Evolutionary conservation across 2,113 vertebrate species (phyloP).

Genomic region (Meles meles): DNA sequence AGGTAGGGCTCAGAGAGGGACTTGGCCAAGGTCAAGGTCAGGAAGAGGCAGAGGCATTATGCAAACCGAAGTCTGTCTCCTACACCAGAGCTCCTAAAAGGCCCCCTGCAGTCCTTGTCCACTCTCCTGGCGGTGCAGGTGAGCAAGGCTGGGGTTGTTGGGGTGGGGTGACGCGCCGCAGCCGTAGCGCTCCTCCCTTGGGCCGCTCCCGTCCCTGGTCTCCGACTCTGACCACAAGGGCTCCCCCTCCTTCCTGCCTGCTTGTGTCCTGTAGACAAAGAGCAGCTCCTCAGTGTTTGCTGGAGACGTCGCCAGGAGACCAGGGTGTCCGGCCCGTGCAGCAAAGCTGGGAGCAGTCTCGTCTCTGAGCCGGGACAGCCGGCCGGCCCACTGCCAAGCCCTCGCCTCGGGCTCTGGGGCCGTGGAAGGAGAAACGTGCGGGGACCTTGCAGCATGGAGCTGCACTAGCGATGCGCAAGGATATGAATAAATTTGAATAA

Average conservation of each 20-base stretch:
- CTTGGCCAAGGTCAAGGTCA: not conserved
- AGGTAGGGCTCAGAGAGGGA: not conserved
- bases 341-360: not conserved
- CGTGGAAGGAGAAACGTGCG: conserved; percentile 40
- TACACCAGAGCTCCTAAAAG: not conserved
- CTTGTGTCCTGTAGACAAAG: not conserved
- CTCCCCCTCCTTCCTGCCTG: not conserved
- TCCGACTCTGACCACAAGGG: not conserved
- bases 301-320: not conserved
- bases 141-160: not conserved
- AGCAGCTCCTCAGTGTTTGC: not conserved
- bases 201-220: not conserved
- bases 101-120: not conserved
- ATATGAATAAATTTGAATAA: conserved; percentile 77
- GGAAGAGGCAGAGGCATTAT: not conserved
- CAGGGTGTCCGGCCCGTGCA: not conserved
- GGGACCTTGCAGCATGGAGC: conserved; percentile 42
- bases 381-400: not conserved
- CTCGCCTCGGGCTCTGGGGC: conserved; percentile 41
- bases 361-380: not conserved
- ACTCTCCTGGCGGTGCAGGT: not conserved
- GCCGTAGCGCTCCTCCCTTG: not conserved
- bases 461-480: conserved; percentile 41
- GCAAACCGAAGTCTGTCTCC: not conserved
- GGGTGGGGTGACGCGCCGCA: too few relatives aligned